phyloP scores from a whole-genome alignment of 1,140 invertebrate species.

The Drosophila truncata region DNA sequence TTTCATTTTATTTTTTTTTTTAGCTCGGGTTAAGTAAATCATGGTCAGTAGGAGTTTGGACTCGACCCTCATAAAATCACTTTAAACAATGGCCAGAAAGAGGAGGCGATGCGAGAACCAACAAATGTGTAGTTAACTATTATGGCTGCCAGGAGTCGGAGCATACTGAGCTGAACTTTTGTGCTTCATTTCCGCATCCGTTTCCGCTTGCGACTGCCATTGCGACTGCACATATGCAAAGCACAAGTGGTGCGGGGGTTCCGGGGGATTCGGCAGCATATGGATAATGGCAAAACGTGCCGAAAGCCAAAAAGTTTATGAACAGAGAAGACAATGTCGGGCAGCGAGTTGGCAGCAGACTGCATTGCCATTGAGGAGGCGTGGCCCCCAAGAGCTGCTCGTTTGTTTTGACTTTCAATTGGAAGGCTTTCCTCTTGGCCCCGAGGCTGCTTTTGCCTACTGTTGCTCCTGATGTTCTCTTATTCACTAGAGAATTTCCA shows the following conservation, averaged over 20 bases:
- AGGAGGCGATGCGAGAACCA: slow-evolving; percentile 4
- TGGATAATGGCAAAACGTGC: slow-evolving; percentile 58
- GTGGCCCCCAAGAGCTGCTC: slow-evolving; percentile 20
- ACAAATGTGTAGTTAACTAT: slow-evolving; percentile 61
- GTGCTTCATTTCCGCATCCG: slow-evolving; percentile 61
- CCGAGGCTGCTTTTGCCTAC: slow-evolving; percentile 5
- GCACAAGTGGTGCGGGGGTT: neutral
- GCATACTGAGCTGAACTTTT: slow-evolving; percentile 52
- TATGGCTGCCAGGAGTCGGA: slow-evolving; percentile 37
- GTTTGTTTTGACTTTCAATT: slow-evolving; percentile 65
- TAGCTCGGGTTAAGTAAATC: slow-evolving; percentile 46
- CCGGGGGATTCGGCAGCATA: slow-evolving; percentile 21
- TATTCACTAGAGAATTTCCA: neutral
- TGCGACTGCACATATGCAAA: slow-evolving; percentile 28
- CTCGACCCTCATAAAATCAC: slow-evolving; percentile 48
- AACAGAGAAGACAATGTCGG: slow-evolving; percentile 47
- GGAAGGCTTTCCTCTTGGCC: slow-evolving; percentile 31
- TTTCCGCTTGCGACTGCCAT: slow-evolving; percentile 31
- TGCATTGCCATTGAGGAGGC: slow-evolving; percentile 17
- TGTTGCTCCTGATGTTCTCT: slow-evolving; percentile 10
- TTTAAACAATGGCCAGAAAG: slow-evolving; percentile 34
- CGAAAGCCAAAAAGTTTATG: slow-evolving; percentile 61
- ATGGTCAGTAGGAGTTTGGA: slow-evolving; percentile 36
- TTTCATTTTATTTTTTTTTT: slow-evolving; percentile 19
- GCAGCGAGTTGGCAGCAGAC: slow-evolving; percentile 1